A percentile compares a stretch with the other conserved stretches of the same genome.
Conservation (phyloP, 2,797 vertebrate genomes). For the Acanthis flammea region DNA sequence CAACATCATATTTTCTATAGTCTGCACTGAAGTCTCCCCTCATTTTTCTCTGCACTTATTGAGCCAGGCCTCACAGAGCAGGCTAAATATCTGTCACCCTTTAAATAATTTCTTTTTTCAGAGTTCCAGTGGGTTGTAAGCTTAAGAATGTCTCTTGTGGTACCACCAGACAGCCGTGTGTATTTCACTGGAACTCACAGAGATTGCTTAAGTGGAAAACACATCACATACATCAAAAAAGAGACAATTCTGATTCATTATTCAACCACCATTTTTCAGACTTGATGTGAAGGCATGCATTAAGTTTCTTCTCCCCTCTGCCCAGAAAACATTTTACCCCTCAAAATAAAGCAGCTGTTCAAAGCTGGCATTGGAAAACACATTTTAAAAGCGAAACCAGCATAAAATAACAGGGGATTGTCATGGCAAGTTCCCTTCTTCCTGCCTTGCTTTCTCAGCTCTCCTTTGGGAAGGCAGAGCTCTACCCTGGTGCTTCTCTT, state of each 20-base stretch:
- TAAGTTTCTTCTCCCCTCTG: not conserved
- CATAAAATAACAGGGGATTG: not conserved
- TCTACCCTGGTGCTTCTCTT: not conserved
- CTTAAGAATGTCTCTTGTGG: not conserved
- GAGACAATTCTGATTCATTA: not conserved
- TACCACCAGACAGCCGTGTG: not conserved
- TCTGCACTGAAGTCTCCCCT: not conserved
- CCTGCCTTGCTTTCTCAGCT: not conserved
- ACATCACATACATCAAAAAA: not conserved
- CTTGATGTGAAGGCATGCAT: not conserved
- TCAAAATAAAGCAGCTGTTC: not conserved
- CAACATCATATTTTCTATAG: not conserved
- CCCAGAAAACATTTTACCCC: not conserved
- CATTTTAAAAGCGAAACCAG: accelerated
- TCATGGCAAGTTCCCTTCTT: not conserved
- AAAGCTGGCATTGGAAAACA: not conserved
- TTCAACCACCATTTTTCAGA: not conserved
- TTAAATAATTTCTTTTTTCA: not conserved
- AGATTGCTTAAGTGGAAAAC: not conserved
- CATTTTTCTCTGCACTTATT: not conserved
- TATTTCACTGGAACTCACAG: not conserved
- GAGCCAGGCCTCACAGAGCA: not conserved
- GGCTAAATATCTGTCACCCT: not conserved
- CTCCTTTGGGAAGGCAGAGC: not conserved
- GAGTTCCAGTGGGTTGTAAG: not conserved